Evolutionary conservation across 2,113 vertebrate species (phyloP), one percentile per base, ranked within the genome.

Genomic region (Tichodroma muraria): DNA sequence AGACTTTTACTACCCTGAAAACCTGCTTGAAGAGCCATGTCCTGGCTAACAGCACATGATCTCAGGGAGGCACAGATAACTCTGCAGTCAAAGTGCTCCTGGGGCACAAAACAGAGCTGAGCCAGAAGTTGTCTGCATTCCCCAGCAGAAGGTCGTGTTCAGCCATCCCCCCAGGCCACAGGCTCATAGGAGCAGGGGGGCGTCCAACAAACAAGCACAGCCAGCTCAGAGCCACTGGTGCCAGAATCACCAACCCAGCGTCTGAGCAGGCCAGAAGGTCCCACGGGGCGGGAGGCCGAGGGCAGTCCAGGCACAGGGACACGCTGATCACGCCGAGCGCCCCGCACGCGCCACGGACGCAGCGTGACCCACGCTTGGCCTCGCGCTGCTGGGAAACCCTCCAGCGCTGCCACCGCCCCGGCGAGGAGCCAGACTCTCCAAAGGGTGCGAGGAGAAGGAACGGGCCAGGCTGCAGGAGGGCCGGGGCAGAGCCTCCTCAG

Each of bases 1-100:
- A 91, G 71, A 35, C 31, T 88, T 73, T 27, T 28, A 59, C 24
- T 42, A 52, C 35, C 31, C 78, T 21, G 37, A 60, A 76, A 89
- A 72, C 15, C 44, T 60, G 50, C 69, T 13, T 20, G 53, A 33
- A 80, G 72, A 78, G 42, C 9, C 3, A 13, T 1, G 31, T 31
- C 44, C 63, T 31, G 56, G 63, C 13, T 17, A 23, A 38, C n/a
- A 42, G 60, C 0, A 0, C 10, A 30, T 0, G 0, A 50, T n/a
- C 44, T 37, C 73, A 37, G 3, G 33, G 33, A 60, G 57, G 60
- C 60, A 90, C 40, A 37, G 65, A 28, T 45, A 57, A 10, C 24
- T 66, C 38, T 6, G 4, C 35, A 23, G 37, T 33, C 71, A 15
- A 28, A 38, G 61, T 1, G 61, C 71, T 79, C 63, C 81, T 40